Evolutionary conservation across 2,888 invertebrate genomes (phyloP).

Genomic region (Drosophila imparisetae): DNA sequence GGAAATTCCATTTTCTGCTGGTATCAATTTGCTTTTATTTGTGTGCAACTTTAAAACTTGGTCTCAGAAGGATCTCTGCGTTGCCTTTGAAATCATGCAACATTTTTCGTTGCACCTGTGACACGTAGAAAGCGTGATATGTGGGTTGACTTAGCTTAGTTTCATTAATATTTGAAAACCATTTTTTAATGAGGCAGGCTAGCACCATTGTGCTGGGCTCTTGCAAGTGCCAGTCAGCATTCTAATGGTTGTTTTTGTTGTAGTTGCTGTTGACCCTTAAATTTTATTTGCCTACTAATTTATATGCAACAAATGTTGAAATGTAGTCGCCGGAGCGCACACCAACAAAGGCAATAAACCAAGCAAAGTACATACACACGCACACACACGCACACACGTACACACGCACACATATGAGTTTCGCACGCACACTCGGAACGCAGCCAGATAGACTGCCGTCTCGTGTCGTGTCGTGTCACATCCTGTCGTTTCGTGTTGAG

Average conservation of each 20-base stretch:
- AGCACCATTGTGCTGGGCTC: slow-evolving; percentile 12
- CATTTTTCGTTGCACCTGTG: slow-evolving; percentile 8
- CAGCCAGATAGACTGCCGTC: slow-evolving; percentile 18
- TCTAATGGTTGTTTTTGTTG: slow-evolving; percentile 16
- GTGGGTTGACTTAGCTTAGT: neutral
- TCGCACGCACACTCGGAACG: slow-evolving; percentile 2
- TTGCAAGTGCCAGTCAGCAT: slow-evolving; percentile 32
- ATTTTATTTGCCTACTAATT: slow-evolving; percentile 61
- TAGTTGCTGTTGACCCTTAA: slow-evolving; percentile 51
- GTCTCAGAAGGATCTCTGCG: neutral
- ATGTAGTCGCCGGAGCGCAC: slow-evolving; percentile 30
- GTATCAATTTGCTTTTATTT: neutral
- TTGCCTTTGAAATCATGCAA: neutral
- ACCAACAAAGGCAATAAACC: slow-evolving; percentile 22
- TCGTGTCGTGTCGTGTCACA: slow-evolving; percentile 25
- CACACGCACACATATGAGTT: slow-evolving; percentile 7
- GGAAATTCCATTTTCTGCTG: neutral
- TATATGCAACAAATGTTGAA: slow-evolving; percentile 51
- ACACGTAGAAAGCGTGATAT: neutral
- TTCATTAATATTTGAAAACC: slow-evolving; percentile 13
- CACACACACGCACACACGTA: slow-evolving; percentile 15
- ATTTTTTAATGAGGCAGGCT: slow-evolving; percentile 30
- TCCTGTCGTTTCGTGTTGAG: slow-evolving; percentile 40
- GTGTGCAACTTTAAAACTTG: neutral
- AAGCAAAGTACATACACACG: slow-evolving; percentile 14